Percentiles rank a stretch among this genome's conserved stretches.
Conservation (phyloP, 2,888 invertebrate species). For the Campoplex nolae region DNA sequence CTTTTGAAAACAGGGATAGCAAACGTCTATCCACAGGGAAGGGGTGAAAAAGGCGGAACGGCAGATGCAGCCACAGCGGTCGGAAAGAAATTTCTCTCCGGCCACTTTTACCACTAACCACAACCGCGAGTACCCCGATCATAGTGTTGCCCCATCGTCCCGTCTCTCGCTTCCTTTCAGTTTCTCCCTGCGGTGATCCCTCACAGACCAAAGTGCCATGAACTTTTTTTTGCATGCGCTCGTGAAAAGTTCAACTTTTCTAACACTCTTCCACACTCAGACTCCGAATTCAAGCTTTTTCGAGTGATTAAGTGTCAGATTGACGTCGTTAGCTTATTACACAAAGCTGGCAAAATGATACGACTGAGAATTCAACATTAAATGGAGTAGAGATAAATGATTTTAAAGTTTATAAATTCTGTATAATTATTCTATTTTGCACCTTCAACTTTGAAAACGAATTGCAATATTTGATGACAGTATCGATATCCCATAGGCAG, state of each 20-base stretch:
- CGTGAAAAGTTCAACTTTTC: constrained; percentile 60
- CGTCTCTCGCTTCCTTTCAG: constrained; percentile 9
- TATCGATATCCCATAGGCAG: not conserved
- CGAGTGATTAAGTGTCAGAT: constrained; percentile 60
- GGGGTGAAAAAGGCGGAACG: not conserved
- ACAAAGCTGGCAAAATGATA: constrained; percentile 11
- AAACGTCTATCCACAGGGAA: constrained; percentile 1
- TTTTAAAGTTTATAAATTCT: not conserved
- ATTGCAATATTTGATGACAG: not conserved
- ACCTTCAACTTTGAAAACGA: not conserved
- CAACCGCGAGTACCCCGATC: constrained; percentile 42
- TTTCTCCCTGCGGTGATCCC: constrained; percentile 21
- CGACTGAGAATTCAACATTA: not conserved
- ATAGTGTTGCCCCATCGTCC: not conserved
- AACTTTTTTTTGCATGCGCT: constrained; percentile 34
- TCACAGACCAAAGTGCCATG: constrained; percentile 29
- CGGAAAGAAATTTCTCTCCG: constrained; percentile 49
- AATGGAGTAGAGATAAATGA: not conserved
- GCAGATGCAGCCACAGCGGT: constrained; percentile 20
- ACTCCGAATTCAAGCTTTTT: constrained; percentile 1
- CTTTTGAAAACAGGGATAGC: constrained; percentile 1
- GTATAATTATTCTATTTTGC: no score
- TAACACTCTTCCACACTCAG: constrained; percentile 23
- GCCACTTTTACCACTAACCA: constrained; percentile 39
- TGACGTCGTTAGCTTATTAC: constrained; percentile 32